Base-by-base conservation (phyloP, 2,888 invertebrate species). In the Drosophila robusta region DNA sequence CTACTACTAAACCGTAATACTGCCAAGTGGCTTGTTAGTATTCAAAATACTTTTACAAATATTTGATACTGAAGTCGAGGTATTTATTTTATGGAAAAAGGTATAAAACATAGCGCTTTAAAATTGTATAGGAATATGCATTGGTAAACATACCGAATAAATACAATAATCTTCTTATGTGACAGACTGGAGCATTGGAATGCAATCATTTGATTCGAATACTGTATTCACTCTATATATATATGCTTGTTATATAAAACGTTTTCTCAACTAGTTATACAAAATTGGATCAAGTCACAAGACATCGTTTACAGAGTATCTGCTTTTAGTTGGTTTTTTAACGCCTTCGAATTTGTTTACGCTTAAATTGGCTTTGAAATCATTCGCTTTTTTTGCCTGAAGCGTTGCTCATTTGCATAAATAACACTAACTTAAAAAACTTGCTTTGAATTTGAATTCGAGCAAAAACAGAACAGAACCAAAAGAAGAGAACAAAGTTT, bases 371-470 rank as follows among this genome's bases (percentile, higher is more conserved):
- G 34, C 45, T 75, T 66, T 61, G 47, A 32, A 46, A 18, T 49
- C 12, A 34, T 34, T 12, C 12, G 4, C 12, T 34, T 34, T 49
- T 58, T 34, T 22, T n/a, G n/a, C n/a, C 6, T 26, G 14, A n/a
- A 24, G 45, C 45, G 22, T 12, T 24, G 11, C 55, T 65, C 61
- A 46, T 89, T 87, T 65, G 75, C 89, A 89, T 89, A 84, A 87
- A 87, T 85, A 70, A 83, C 83, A 83, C 89, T 83, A 80, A 77
- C 83, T 87, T 72, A 89, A 89, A 71, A 89, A 83, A 89, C 89
- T 84, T 68, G 83, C 85, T 83, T 84, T 87, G 85, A 83, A 89
- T 83, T 72, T 61, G 47, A 81, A 75, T 73, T 39, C 14, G n/a
- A 56, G 47, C 41, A 51, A 16, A 16, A n/a, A 46, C 54, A 22